These are phyloP conservation scores for Rhabditoides inermis DNA, from an alignment of 2,888 invertebrate species.

Conservation along the genomic window DNA sequence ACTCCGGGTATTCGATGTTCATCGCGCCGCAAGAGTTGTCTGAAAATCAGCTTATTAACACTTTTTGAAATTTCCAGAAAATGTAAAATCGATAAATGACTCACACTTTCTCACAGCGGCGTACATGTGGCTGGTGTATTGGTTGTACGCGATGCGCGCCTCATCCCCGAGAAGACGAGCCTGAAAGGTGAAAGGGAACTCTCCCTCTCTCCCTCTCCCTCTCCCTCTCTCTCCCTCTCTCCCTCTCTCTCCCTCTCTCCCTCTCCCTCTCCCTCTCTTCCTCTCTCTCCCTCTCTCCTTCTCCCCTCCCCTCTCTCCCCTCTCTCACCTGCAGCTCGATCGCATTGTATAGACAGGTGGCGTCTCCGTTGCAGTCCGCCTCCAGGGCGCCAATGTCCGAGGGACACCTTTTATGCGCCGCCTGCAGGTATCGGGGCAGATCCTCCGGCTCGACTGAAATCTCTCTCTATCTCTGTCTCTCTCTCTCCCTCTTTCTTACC, in stretches of 20 bases:
- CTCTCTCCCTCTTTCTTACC: neutral
- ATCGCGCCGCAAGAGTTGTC: conserved; percentile 44
- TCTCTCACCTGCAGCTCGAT: conserved; percentile 14
- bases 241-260: too few species aligned
- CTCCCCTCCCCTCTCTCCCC: neutral
- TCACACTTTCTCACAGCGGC: neutral
- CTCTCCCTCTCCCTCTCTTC: too few species aligned
- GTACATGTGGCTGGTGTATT: neutral
- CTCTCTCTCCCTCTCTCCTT: too few species aligned
- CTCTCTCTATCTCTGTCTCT: too few species aligned
- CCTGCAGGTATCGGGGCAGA: conserved; percentile 4
- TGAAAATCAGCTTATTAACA: neutral
- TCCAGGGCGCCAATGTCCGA: conserved; percentile 7
- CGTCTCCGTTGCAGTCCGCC: conserved; percentile 10
- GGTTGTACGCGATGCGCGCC: conserved; percentile 9
- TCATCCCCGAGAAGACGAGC: conserved; percentile 11
- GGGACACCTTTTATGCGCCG: conserved; percentile 11
- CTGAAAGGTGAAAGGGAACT: neutral
- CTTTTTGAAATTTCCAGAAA: neutral
- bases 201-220: too few species aligned
- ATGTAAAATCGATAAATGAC: neutral
- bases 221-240: too few species aligned
- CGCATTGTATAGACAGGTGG: conserved; percentile 15
- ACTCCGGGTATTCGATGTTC: conserved; percentile 47
- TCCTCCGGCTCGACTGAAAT: conserved; percentile 9